These are phyloP conservation scores for Malacoctenus gilli DNA, from an alignment of 2,797 vertebrate genomes.

Conservation along the genomic window DNA sequence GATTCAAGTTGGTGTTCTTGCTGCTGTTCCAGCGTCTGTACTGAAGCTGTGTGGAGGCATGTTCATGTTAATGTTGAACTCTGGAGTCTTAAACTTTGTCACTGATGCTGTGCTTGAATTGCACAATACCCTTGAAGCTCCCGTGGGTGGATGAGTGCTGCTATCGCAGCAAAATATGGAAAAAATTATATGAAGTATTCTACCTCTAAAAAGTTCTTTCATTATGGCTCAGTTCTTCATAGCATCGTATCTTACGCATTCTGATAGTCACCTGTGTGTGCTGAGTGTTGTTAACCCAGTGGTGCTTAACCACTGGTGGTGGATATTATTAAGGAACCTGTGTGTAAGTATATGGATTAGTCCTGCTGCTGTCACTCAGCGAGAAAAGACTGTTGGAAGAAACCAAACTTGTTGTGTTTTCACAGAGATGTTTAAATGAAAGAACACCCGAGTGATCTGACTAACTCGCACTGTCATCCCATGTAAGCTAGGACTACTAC, in stretches of 20 bases:
- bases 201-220: too few relatives aligned
- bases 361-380: background rate
- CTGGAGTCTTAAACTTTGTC: conserved; percentile 18
- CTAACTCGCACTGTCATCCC: background rate
- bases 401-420: background rate
- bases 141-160: conserved; percentile 12
- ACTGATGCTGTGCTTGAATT: conserved; percentile 29
- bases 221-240: too few relatives aligned
- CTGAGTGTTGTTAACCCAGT: too few relatives aligned
- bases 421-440: background rate
- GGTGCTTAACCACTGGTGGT: background rate
- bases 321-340: background rate
- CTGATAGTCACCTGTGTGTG: too few relatives aligned
- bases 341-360: background rate
- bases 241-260: too few relatives aligned
- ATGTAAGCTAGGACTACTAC: background rate
- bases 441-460: background rate
- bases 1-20: conserved; percentile 1
- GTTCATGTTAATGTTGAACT: conserved; percentile 17
- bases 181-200: background rate
- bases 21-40: background rate
- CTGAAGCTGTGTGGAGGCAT: too few relatives aligned
- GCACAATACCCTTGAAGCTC: conserved; percentile 6
- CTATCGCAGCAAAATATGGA: background rate
- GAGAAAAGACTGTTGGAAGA: background rate